These are phyloP conservation scores for Drosophila takahashii DNA, from an alignment of 1,140 invertebrate species.

Conservation along the genomic window DNA sequence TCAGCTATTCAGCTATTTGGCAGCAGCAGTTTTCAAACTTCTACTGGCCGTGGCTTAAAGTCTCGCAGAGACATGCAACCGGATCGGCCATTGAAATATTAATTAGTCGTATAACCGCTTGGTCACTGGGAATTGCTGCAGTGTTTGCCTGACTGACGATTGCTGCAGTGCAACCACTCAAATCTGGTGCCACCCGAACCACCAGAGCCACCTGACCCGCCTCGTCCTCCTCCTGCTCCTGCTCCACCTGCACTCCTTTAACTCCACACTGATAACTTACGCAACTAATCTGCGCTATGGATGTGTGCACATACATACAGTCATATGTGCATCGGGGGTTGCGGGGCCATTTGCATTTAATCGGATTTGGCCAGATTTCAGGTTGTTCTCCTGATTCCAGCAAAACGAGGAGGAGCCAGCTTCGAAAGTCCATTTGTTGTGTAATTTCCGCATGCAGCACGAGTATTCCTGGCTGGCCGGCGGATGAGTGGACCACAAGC, in stretches of 20 bases:
- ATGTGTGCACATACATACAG: slow-evolving; percentile 16
- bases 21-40: slow-evolving; percentile 1
- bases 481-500: slow-evolving; percentile 54
- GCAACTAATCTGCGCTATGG: slow-evolving; percentile 71
- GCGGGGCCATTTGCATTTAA: slow-evolving; percentile 74
- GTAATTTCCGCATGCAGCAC: slow-evolving; percentile 53
- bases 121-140: slow-evolving; percentile 65
- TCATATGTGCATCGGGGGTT: slow-evolving; percentile 4
- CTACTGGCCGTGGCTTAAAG: slow-evolving; percentile 3
- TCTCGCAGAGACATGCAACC: slow-evolving; percentile 26
- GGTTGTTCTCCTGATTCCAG: slow-evolving; percentile 60
- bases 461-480: slow-evolving; percentile 20
- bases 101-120: slow-evolving; percentile 61
- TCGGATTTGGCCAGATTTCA: slow-evolving; percentile 80
- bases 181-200: slow-evolving; percentile 17
- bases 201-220: slow-evolving; percentile 1
- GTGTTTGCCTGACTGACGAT: slow-evolving; percentile 63
- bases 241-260: not conserved
- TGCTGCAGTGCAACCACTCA: slow-evolving; percentile 68
- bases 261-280: slow-evolving; percentile 64
- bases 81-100: slow-evolving; percentile 72
- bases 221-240: not conserved
- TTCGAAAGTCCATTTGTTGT: slow-evolving; percentile 73
- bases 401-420: slow-evolving; percentile 28
- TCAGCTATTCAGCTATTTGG: slow-evolving; percentile 41